Percentiles rank a stretch among this genome's conserved stretches.
phyloP scores from a whole-genome alignment of 2,888 invertebrate genomes.

The Lasioglossum pauxillum region DNA sequence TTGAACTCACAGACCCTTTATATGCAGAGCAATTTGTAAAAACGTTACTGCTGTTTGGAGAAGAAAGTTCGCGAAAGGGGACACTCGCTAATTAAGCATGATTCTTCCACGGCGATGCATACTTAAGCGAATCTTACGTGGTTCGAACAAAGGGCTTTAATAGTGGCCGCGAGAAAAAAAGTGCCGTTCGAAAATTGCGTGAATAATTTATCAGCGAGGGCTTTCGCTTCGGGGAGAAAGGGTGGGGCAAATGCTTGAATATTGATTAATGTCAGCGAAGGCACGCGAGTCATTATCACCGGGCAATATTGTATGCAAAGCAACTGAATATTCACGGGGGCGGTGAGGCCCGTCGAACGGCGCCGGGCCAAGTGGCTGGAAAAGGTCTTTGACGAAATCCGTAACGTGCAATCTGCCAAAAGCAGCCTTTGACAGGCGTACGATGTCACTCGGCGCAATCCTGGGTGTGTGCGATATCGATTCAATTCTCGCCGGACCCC shows the following conservation, averaged over 20 bases:
- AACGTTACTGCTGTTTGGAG: background rate
- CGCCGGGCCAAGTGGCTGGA: slow-evolving; percentile 23
- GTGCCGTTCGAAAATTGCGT: background rate
- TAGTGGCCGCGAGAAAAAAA: background rate
- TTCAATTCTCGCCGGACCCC: slow-evolving; percentile 43
- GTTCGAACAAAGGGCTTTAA: background rate
- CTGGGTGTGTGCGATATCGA: slow-evolving; percentile 50
- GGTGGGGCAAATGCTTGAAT: slow-evolving; percentile 35
- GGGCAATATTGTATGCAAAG: slow-evolving; percentile 26
- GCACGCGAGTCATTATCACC: slow-evolving; percentile 43
- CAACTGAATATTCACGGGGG: slow-evolving; percentile 25
- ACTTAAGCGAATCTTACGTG: background rate
- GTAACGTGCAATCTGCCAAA: slow-evolving; percentile 62
- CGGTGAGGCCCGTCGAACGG: background rate
- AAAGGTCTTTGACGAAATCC: slow-evolving; percentile 69
- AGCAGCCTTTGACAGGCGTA: slow-evolving; percentile 65
- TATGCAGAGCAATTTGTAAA: background rate
- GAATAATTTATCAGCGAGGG: background rate
- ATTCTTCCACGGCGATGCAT: background rate
- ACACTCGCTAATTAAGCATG: background rate
- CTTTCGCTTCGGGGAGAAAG: background rate
- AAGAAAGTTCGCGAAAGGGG: background rate
- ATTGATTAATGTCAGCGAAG: slow-evolving; percentile 47
- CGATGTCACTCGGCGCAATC: slow-evolving; percentile 51
- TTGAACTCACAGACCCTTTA: background rate